Conservation (phyloP, 2,113 vertebrate genomes). For the Chroicocephalus ridibundus region DNA sequence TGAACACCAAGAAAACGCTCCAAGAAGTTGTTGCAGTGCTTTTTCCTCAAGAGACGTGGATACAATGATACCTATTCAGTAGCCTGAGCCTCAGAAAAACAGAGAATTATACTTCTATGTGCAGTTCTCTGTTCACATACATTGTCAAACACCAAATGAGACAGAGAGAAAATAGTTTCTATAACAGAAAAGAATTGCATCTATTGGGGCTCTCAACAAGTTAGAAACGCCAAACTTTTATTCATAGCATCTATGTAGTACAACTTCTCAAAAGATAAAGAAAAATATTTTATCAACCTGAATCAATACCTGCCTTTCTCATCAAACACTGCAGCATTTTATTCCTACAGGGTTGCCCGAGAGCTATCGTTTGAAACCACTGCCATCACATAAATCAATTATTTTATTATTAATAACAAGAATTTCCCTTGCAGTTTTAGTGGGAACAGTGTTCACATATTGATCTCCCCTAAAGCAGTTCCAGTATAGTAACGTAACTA, state of each 20-base stretch:
- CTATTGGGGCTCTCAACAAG: neutral
- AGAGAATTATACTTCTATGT: neutral
- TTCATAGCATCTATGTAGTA: neutral
- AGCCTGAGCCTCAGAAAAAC: slow-evolving; percentile 22
- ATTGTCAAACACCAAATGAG: neutral
- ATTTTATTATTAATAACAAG: slow-evolving; percentile 1
- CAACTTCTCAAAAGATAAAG: slow-evolving; percentile 9
- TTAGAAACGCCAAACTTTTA: neutral
- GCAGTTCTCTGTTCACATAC: neutral
- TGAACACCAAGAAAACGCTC: neutral
- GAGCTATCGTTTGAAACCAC: neutral
- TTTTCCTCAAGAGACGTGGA: neutral
- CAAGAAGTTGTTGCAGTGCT: neutral
- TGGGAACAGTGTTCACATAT: neutral
- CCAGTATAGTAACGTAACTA: neutral
- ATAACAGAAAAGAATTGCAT: neutral
- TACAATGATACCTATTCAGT: slow-evolving; percentile 59
- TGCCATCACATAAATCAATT: neutral
- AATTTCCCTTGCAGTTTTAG: neutral
- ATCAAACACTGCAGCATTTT: neutral
- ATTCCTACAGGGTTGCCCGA: neutral
- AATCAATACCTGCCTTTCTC: slow-evolving; percentile 23
- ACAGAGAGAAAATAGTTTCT: neutral
- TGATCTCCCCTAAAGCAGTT: neutral
- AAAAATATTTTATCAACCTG: slow-evolving; percentile 47